phyloP scores from a whole-genome alignment of 2,888 invertebrate species.

The Ophion costatus region DNA sequence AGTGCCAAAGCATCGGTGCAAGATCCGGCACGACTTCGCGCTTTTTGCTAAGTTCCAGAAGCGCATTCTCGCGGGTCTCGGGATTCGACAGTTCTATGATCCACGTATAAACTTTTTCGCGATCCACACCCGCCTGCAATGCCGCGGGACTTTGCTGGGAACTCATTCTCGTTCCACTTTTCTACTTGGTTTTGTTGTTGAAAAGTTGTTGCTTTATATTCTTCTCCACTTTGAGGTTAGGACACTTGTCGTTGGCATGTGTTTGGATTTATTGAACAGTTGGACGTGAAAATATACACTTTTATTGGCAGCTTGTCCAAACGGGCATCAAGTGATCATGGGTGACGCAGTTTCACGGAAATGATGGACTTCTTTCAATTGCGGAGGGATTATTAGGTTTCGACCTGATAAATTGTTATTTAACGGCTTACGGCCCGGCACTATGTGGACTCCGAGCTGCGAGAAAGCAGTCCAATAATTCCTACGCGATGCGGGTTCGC shows the following conservation, averaged over 20 bases:
- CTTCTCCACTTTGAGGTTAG: conserved; percentile 6
- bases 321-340: too few relatives aligned
- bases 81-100: conserved; percentile 96
- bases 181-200: neutral
- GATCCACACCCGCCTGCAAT: conserved; percentile 89
- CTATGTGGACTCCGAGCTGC: too few relatives aligned
- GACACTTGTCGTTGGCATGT: neutral
- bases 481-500: too few relatives aligned
- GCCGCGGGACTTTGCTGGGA: conserved; percentile 91
- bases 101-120: conserved; percentile 96
- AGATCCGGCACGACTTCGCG: conserved; percentile 96
- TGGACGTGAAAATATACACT: too few relatives aligned
- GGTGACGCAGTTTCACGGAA: too few relatives aligned
- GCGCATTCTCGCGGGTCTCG: conserved; percentile 97
- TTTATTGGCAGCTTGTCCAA: too few relatives aligned
- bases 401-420: too few relatives aligned
- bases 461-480: too few relatives aligned
- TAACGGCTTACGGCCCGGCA: too few relatives aligned
- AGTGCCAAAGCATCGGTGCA: conserved; percentile 99
- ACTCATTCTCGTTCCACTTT: conserved; percentile 85
- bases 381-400: too few relatives aligned
- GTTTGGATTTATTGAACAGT: too few relatives aligned
- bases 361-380: too few relatives aligned
- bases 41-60: conserved; percentile 96
- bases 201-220: neutral